Conservation (phyloP, 2,797 vertebrate genomes). For the Microhierax caerulescens region DNA sequence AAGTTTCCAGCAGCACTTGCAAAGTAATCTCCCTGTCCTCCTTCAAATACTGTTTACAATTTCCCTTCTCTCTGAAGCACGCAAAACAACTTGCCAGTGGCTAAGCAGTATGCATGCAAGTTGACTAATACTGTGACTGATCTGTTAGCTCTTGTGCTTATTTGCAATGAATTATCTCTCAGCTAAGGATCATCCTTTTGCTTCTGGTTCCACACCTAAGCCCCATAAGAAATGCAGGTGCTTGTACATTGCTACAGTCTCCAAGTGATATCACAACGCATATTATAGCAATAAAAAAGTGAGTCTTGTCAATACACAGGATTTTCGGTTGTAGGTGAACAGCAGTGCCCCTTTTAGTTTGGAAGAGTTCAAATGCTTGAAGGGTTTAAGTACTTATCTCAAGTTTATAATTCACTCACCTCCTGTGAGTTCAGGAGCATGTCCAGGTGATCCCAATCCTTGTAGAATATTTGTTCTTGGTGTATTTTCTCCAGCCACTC, state of each 20-base stretch:
- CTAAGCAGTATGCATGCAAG: neutral
- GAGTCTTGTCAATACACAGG: neutral
- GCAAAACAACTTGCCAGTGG: neutral
- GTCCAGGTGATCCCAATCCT: constrained; percentile 79
- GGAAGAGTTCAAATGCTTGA: neutral
- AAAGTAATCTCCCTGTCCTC: neutral
- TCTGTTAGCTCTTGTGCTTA: neutral
- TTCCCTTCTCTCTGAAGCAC: neutral
- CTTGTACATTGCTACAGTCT: neutral
- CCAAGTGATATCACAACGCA: neutral
- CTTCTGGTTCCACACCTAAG: neutral
- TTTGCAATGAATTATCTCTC: neutral
- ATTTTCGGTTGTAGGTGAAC: neutral
- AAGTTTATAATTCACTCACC: constrained; percentile 61
- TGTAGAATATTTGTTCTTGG: constrained; percentile 85
- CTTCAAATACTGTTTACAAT: neutral
- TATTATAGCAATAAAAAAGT: neutral
- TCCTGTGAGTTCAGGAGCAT: constrained; percentile 83
- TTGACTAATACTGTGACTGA: neutral
- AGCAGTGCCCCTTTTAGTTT: neutral
- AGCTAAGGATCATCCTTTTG: neutral
- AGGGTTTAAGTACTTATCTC: neutral
- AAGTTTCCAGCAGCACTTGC: neutral
- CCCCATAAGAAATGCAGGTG: neutral
- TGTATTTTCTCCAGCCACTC: constrained; percentile 77